A percentile compares a stretch with the other conserved stretches of the same genome.
Evolutionary conservation across 2,888 invertebrate genomes (phyloP).

Genomic region (Sarcophaga rosellei): DNA sequence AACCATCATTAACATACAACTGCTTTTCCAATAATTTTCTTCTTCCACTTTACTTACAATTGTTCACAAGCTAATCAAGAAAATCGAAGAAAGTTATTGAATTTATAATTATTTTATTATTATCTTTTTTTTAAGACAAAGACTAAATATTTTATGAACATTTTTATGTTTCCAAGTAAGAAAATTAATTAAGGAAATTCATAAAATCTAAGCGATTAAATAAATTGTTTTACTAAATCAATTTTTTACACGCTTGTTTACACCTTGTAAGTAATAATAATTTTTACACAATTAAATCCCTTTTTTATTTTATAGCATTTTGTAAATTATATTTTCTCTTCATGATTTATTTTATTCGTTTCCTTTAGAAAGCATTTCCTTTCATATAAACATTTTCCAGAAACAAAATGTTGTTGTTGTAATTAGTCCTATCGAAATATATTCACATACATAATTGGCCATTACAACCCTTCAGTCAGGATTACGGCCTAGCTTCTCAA

Average conservation of each 20-base stretch:
- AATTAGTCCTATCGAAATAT: too few species aligned
- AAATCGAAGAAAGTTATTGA: conserved; percentile 21
- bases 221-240: background rate
- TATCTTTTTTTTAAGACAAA: conserved; percentile 38
- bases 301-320: background rate
- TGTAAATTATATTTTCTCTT: too few species aligned
- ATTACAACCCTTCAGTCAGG: too few species aligned
- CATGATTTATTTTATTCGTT: too few species aligned
- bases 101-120: conserved; percentile 20
- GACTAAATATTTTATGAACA: background rate
- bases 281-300: background rate
- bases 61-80: conserved; percentile 7
- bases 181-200: background rate
- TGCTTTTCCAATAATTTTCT: conserved; percentile 44
- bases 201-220: background rate
- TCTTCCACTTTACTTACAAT: conserved; percentile 28
- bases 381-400: too few species aligned
- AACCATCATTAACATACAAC: conserved; percentile 9
- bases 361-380: too few species aligned
- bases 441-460: too few species aligned
- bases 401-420: too few species aligned
- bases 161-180: background rate
- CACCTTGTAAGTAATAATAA: background rate
- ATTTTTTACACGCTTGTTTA: background rate
- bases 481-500: too few species aligned